Evolutionary conservation across 2,113 vertebrate genomes (phyloP), one percentile per base, ranked within the genome.

Genomic region (Acanthisitta chloris): DNA sequence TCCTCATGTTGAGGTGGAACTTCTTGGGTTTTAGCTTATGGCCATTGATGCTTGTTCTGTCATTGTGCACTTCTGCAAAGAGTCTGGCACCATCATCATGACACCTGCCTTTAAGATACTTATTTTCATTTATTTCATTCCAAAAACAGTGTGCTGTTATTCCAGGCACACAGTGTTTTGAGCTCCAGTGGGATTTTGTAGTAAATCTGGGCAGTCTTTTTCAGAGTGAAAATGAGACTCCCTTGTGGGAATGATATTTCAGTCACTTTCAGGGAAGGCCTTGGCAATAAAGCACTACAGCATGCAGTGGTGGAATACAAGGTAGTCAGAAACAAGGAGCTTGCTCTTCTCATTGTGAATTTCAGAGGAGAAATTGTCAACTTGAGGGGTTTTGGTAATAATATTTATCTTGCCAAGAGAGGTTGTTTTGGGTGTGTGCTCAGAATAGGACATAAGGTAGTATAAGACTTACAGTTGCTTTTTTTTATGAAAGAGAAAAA

Each of bases 301-400:
- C 90, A 25, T 99, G 98, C 81, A 97, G 96, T 98, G 98, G 98
- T 99, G 98, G 88, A 66, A 34, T 29, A 48, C 26, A 71, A 18
- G 33, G 9, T 26, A 51, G 24, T 26, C 8, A 34, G 24, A 45
- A 34, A 40, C 9, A 31, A 42, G 40, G 6, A 61, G 18, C 48
- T 78, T 81, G 12, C 4, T 29, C 62, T 81, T 81, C 11, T 3
- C 6, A 1, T 48, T 54, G 16, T 14, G 12, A 55, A 10, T 71
- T 77, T 66, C 42, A 43, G 36, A 72, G 20, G n/a, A 45, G 46
- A 67, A 72, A 52, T 38, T 61, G 36, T 61, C 46, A 64, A 31
- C 17, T 7, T 59, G 42, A 48, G 7, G 3, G 38, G 64, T 69
- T 52, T 48, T 54, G 14, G 13, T 55, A 57, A 48, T 45, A 54